phyloP scores from a whole-genome alignment of 1,140 invertebrate species.

The Lineus longissimus region DNA sequence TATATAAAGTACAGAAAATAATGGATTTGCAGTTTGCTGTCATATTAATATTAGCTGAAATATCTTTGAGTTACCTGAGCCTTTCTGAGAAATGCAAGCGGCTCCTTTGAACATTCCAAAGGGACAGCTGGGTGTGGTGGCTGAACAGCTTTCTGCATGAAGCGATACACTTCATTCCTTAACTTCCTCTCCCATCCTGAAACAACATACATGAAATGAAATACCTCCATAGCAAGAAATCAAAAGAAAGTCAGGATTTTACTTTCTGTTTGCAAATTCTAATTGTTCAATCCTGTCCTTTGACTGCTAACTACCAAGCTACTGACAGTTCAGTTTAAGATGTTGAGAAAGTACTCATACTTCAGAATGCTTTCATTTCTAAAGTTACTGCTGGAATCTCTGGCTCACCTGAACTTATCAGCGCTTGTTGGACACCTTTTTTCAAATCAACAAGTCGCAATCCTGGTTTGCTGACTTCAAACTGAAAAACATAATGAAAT shows the following conservation, averaged over 20 bases:
- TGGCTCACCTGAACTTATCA: conserved; percentile 32
- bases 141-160: conserved; percentile 29
- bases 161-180: conserved; percentile 42
- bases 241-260: no score
- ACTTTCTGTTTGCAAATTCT: no score
- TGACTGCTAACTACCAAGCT: neutral
- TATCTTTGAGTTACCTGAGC: conserved; percentile 59
- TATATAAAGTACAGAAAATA: neutral
- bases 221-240: conserved; percentile 1
- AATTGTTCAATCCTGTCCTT: neutral
- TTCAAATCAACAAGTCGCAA: conserved; percentile 37
- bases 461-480: conserved; percentile 36
- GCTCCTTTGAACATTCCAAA: conserved; percentile 51
- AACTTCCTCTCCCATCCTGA: conserved; percentile 45
- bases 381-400: no score
- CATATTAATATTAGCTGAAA: neutral
- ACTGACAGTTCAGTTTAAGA: neutral
- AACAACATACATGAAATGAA: conserved; percentile 6
- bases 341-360: no score
- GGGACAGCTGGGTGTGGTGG: conserved; percentile 20
- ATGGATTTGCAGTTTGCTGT: neutral
- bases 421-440: conserved; percentile 39
- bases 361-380: no score
- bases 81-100: conserved; percentile 69
- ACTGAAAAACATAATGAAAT: conserved; percentile 23